Conservation (phyloP, 2,888 invertebrate genomes). For the Carpatolechia fugitivella region DNA sequence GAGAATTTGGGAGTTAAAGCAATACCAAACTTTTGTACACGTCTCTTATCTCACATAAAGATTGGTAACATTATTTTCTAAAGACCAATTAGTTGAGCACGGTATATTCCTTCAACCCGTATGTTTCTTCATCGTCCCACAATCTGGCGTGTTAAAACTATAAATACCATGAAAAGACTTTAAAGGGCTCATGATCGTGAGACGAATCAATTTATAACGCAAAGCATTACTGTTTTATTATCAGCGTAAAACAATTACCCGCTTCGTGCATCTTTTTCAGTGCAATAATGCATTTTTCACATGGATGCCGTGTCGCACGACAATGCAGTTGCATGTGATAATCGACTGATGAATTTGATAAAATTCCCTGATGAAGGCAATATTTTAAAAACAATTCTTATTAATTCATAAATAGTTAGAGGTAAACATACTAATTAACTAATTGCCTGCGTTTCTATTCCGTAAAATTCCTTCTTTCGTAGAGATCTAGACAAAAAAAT, state of each 20-base stretch:
- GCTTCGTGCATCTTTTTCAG: background rate
- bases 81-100: background rate
- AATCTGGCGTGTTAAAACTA: background rate
- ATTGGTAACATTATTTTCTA: no score
- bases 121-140: background rate
- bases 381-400: no score
- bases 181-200: background rate
- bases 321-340: background rate
- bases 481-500: no score
- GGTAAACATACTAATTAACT: no score
- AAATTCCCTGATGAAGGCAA: background rate
- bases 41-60: no score
- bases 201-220: background rate
- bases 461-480: no score
- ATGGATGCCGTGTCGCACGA: constrained; percentile 4
- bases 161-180: background rate
- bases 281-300: background rate
- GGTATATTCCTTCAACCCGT: background rate
- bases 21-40: no score
- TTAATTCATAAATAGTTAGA: no score
- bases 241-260: background rate
- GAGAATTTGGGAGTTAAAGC: no score
- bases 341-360: background rate
- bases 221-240: background rate
- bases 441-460: no score